Percentiles rank a stretch among this genome's conserved stretches.
These are phyloP conservation scores for Diloba caeruleocephala DNA, from an alignment of 2,888 invertebrate species.

Conservation along the genomic window DNA sequence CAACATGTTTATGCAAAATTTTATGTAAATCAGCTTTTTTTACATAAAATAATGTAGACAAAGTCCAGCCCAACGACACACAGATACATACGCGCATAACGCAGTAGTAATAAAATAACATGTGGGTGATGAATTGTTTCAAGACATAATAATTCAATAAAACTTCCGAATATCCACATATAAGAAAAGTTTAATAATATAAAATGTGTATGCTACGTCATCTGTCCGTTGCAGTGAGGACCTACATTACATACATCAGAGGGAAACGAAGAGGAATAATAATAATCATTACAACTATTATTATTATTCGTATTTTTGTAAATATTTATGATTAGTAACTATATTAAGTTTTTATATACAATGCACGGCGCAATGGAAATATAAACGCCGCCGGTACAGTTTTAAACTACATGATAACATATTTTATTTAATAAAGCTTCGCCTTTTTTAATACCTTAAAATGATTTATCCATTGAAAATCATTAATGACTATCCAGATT, in stretches of 20 bases:
- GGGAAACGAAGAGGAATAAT: constrained; percentile 58
- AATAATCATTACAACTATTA: constrained; percentile 48
- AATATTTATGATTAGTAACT: constrained; percentile 68
- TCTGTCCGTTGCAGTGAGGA: constrained; percentile 51
- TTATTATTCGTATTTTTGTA: constrained; percentile 60
- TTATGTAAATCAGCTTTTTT: too few relatives aligned
- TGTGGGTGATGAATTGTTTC: too few relatives aligned
- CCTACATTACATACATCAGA: constrained; percentile 61
- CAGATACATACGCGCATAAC: too few relatives aligned
- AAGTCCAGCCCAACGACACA: too few relatives aligned
- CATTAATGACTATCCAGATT: constrained; percentile 43
- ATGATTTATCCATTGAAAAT: constrained; percentile 1
- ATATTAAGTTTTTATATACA: constrained; percentile 68
- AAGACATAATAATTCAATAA: constrained; percentile 52
- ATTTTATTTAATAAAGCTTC: constrained; percentile 27
- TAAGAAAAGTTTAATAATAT: constrained; percentile 87
- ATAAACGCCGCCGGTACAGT: constrained; percentile 46
- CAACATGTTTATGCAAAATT: too few relatives aligned
- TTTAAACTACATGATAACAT: constrained; percentile 41
- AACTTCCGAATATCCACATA: constrained; percentile 73
- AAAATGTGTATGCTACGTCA: constrained; percentile 82
- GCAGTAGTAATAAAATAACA: too few relatives aligned
- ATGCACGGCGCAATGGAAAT: constrained; percentile 54
- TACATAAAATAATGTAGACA: too few relatives aligned
- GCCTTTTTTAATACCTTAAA: constrained; percentile 33